Evolutionary conservation across 1,140 invertebrate genomes (phyloP).

Genomic region (Aricia agestis): DNA sequence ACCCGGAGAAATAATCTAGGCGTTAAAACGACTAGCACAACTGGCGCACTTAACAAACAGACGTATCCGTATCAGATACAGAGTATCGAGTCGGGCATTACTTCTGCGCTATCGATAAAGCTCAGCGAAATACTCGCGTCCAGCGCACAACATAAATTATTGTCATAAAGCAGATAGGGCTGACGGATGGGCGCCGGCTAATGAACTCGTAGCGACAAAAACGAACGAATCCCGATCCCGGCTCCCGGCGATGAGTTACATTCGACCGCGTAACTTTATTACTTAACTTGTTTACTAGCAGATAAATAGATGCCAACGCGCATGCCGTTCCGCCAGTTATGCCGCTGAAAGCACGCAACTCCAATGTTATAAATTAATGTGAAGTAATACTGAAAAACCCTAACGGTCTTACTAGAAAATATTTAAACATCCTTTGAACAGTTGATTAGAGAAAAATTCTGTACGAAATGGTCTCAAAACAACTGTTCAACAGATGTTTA

Average conservation of each 20-base stretch:
- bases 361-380: slow-evolving; percentile 22
- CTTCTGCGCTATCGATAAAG: slow-evolving; percentile 72
- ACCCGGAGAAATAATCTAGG: slow-evolving; percentile 69
- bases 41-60: slow-evolving; percentile 72
- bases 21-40: slow-evolving; percentile 70
- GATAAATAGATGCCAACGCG: slow-evolving; percentile 46
- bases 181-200: slow-evolving; percentile 63
- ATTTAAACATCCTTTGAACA: no score
- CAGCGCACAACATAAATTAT: slow-evolving; percentile 70
- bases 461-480: no score
- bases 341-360: slow-evolving; percentile 37
- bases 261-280: slow-evolving; percentile 39
- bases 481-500: no score
- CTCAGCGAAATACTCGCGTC: slow-evolving; percentile 71
- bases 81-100: slow-evolving; percentile 70
- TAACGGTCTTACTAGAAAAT: no score
- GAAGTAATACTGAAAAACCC: not conserved
- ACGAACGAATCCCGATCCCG: slow-evolving; percentile 16
- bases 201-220: slow-evolving; percentile 50
- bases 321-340: slow-evolving; percentile 37
- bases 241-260: slow-evolving; percentile 30
- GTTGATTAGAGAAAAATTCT: no score
- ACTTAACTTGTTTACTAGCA: slow-evolving; percentile 41
- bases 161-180: slow-evolving; percentile 70
- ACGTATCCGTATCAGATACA: slow-evolving; percentile 72